A percentile compares a stretch with the other conserved stretches of the same genome.
Evolutionary conservation across 2,113 vertebrate genomes (phyloP).

Genomic region (Megaceryle maxima): DNA sequence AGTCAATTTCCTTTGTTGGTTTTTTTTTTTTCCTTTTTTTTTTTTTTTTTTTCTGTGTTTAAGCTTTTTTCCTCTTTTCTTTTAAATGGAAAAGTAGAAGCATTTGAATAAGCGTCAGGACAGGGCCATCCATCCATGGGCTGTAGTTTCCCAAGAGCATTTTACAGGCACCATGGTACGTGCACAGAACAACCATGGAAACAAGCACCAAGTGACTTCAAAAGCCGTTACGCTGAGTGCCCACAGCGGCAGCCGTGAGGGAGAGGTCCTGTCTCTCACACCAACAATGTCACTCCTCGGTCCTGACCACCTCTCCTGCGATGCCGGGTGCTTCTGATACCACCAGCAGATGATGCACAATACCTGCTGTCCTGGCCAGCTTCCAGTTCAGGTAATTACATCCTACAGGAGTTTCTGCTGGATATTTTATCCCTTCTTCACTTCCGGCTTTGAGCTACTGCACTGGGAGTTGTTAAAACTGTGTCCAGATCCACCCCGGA

Average conservation of each 20-base stretch:
- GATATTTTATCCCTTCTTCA: constrained; percentile 63
- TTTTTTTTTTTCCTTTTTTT: constrained; percentile 38
- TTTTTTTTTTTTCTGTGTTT: constrained; percentile 12
- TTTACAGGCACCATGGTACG: background rate
- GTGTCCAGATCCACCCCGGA: constrained; percentile 48
- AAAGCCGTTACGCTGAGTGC: background rate
- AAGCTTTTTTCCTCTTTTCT: constrained; percentile 47
- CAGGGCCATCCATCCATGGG: background rate
- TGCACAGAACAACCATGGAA: background rate
- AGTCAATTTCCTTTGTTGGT: constrained; percentile 77
- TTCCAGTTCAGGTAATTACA: constrained; percentile 59
- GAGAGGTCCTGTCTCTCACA: rapidly evolving
- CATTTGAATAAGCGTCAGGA: background rate
- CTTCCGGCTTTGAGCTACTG: constrained; percentile 30
- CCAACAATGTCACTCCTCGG: background rate
- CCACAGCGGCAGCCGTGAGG: background rate
- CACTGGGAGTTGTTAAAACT: background rate
- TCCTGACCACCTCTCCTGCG: background rate
- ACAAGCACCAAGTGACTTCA: constrained; percentile 8
- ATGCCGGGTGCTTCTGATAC: background rate
- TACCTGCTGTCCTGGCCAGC: constrained; percentile 17
- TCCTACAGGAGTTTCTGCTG: constrained; percentile 61
- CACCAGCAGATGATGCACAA: background rate
- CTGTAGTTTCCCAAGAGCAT: background rate
- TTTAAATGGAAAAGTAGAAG: constrained; percentile 69